These are phyloP conservation scores for Itoplectis maculator DNA, from an alignment of 2,888 invertebrate genomes.

Conservation along the genomic window DNA sequence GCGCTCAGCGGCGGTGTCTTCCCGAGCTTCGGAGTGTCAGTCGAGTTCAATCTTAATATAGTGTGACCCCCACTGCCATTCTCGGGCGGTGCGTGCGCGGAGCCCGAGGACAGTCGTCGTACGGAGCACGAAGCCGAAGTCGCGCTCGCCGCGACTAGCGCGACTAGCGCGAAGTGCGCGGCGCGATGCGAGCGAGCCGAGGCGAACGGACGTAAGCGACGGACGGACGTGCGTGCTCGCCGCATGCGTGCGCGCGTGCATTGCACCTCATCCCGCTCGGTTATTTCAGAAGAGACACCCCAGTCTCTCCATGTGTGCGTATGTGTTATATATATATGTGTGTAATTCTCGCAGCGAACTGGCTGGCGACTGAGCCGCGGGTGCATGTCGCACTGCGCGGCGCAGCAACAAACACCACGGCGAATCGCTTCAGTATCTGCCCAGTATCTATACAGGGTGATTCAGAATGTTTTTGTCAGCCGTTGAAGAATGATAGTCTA, in stretches of 20 bases:
- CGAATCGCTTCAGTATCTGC: too few relatives aligned
- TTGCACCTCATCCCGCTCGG: constrained; percentile 78
- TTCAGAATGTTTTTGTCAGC: too few relatives aligned
- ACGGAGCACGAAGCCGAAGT: too few relatives aligned
- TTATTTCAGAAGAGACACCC: constrained; percentile 79
- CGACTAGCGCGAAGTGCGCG: constrained; percentile 45
- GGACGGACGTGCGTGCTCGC: constrained; percentile 56
- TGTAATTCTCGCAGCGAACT: not conserved
- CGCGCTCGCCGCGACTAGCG: too few relatives aligned
- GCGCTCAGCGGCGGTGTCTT: constrained; percentile 20
- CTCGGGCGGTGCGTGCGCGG: constrained; percentile 46
- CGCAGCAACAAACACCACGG: constrained; percentile 21
- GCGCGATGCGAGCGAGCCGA: constrained; percentile 52
- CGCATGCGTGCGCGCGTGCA: constrained; percentile 71
- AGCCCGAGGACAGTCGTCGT: constrained; percentile 6
- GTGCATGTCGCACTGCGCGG: constrained; percentile 16
- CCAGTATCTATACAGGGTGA: too few relatives aligned
- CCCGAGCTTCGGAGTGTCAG: constrained; percentile 77
- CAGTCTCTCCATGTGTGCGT: constrained; percentile 32
- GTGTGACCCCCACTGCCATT: constrained; percentile 83
- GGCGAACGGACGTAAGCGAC: constrained; percentile 59
- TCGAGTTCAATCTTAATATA: constrained; percentile 85
- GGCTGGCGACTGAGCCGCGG: constrained; percentile 43
- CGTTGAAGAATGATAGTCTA: too few relatives aligned
- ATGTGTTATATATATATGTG: not conserved